phyloP scores from a whole-genome alignment of 2,113 vertebrate genomes.

The Corythornis madagascariensis region DNA sequence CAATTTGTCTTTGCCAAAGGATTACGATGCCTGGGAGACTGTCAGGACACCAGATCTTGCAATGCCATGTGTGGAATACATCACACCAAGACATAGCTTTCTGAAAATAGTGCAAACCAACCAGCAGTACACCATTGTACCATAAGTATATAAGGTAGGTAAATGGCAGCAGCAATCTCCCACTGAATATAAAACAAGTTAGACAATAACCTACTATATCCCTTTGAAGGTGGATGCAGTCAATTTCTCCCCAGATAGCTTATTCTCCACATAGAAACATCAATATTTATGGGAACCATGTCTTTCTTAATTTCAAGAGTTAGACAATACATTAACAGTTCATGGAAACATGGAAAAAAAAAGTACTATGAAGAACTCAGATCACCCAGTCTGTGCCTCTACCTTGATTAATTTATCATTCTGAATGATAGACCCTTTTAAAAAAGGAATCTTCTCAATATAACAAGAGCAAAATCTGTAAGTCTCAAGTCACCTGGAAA shows the following conservation, averaged over 20 bases:
- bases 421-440: not conserved
- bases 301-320: not conserved
- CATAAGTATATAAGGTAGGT: not conserved
- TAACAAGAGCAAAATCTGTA: not conserved
- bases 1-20: not conserved
- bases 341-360: not conserved
- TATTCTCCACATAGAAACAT: not conserved
- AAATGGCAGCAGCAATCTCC: not conserved
- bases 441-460: not conserved
- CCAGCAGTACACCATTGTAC: not conserved
- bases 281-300: not conserved
- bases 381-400: not conserved
- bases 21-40: not conserved
- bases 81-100: not conserved
- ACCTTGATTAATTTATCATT: not conserved
- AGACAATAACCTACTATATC: not conserved
- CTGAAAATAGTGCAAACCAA: not conserved
- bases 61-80: not conserved
- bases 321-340: not conserved
- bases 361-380: not conserved
- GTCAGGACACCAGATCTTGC: not conserved
- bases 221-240: not conserved
- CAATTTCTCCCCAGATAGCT: not conserved
- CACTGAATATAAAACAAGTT: not conserved
- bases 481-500: conserved; percentile 41